Percentiles rank a stretch among this genome's conserved stretches.
Conservation (phyloP, 2,888 invertebrate species). For the Aphodius sticticus region DNA sequence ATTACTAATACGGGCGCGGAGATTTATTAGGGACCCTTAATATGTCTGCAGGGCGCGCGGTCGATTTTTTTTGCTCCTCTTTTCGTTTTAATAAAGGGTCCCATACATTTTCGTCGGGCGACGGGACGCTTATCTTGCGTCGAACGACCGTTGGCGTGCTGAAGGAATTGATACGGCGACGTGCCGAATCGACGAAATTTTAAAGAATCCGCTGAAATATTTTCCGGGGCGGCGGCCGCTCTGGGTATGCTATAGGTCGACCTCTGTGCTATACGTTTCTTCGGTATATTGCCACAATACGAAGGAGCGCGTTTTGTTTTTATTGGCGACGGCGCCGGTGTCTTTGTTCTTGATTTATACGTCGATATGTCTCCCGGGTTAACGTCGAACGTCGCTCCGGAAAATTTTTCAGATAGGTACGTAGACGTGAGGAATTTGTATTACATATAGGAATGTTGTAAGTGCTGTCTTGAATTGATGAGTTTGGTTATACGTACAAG, state of each 20-base stretch:
- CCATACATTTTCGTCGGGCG: not conserved
- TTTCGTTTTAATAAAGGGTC: not conserved
- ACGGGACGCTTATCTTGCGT: not conserved
- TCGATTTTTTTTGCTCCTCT: not conserved
- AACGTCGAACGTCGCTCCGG: not conserved
- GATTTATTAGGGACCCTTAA: conserved; percentile 43
- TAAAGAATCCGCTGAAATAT: not conserved
- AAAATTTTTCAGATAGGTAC: not conserved
- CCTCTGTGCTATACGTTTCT: not conserved
- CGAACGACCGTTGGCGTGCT: not conserved
- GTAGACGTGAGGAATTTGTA: not conserved
- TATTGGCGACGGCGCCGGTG: not conserved
- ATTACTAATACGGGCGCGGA: conserved; percentile 48
- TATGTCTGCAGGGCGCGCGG: not conserved
- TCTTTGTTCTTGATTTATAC: not conserved
- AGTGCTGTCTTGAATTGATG: no score
- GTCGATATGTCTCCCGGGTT: not conserved
- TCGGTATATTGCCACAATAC: not conserved
- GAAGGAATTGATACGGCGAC: not conserved
- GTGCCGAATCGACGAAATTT: not conserved
- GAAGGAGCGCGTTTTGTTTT: not conserved
- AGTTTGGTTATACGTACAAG: no score
- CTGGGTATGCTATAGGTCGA: not conserved
- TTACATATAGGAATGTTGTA: not conserved
- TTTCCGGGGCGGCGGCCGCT: not conserved